Conservation (phyloP, 2,113 vertebrate genomes). For the Sturnus vulgaris region DNA sequence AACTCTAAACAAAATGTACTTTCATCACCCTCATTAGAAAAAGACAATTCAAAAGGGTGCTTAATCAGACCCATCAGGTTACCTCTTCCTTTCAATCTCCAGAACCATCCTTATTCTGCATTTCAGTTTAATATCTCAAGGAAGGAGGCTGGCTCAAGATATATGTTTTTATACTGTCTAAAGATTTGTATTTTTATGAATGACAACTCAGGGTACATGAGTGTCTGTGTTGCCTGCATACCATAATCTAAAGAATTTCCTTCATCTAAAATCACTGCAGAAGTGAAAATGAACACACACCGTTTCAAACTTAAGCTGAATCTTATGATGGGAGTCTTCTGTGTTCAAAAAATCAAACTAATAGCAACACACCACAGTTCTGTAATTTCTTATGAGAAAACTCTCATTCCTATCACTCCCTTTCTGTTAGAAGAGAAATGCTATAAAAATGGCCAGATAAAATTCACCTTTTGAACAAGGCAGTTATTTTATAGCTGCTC, state of each 20-base stretch:
- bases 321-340: not conserved
- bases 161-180: not conserved
- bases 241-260: not conserved
- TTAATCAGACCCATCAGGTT: slow-evolving; percentile 59
- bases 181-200: not conserved
- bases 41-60: slow-evolving; percentile 44
- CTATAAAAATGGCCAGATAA: not conserved
- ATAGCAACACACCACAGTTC: not conserved
- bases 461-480: not conserved
- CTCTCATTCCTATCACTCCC: not conserved
- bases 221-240: not conserved
- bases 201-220: not conserved
- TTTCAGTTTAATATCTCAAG: not conserved
- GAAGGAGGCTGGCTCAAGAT: not conserved
- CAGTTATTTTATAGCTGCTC: not conserved
- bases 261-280: not conserved
- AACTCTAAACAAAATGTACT: slow-evolving; percentile 52
- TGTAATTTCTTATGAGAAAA: not conserved
- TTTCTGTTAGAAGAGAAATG: not conserved
- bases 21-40: slow-evolving; percentile 62
- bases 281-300: not conserved
- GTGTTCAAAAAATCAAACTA: slow-evolving; percentile 10
- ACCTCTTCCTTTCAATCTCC: slow-evolving; percentile 6
- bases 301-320: slow-evolving; percentile 15
- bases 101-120: not conserved